Evolutionary conservation across 2,888 invertebrate species (phyloP), one percentile per base, ranked within the genome.

Genomic region (Anticlea derivata): DNA sequence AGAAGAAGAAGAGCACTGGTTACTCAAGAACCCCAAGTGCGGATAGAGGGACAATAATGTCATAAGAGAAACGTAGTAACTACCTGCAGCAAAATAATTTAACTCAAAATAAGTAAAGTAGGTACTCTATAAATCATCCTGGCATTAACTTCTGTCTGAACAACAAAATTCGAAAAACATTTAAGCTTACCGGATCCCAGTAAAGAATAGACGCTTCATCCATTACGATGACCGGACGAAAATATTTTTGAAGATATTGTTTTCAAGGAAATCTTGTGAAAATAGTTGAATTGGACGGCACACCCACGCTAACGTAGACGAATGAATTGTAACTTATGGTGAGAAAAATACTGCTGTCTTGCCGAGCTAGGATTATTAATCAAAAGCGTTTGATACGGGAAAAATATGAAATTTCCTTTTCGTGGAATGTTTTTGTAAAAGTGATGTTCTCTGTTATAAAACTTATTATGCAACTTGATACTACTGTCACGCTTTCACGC

Each of bases 301-400:
- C 45, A 70, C 82, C 83, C 79, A 75, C 60, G 58, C 66, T 80
- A 81, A 66, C 56, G 70, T 73, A 68, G 63, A 70, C 80, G 81
- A 73, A 80, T 85, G 85, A 86, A 73, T 83, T 68, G 82, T 80
- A 81, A 82, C 81, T 86, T 81, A 78, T 78, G 80, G 80, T 80
- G 80, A 77, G 86, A 86, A 85, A 85, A 83, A 84, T 81, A 83
- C 77, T 78, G 73, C 78, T 80, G 83, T 83, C 78, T 77, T 73
- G 67, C 62, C 66, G 66, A 68, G 61, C 69, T 59, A 64, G 65
- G 76, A 83, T 82, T 83, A 86, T 86, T 84, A 87, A 87, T 86
- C 82, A 86, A 78, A 76, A 75, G 69, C 67, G 67, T 80, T 83
- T 80, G 80, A 80, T 81, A 77, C 71, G 71, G 75, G 73, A 80